Evolutionary conservation across 1,140 invertebrate species (phyloP), one percentile per base, ranked within the genome.

Genomic region (Pachypeltis micranthus): DNA sequence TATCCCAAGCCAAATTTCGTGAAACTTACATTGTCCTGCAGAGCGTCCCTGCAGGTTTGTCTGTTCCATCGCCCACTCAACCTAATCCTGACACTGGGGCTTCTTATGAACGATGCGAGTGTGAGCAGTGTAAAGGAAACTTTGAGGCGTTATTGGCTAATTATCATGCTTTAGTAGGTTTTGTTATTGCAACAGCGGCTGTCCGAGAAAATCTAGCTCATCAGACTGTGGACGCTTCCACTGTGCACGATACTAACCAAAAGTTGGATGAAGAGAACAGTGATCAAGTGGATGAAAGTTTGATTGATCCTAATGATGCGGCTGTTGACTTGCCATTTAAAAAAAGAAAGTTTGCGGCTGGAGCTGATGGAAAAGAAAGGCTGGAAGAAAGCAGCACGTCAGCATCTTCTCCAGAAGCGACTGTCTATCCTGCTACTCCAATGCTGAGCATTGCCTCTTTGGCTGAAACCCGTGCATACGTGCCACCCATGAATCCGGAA

Each of bases 361-460:
- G 4, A 1, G 19, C 47, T 51, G 47, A 51, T 4, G 61, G 26
- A 23, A 57, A 39, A 56, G n/a, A 44, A 44, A 44, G 1, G 24
- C 2, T 19, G 29, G 14, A 10, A 21, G 29, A 26, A 7, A 2
- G 26, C 31, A 59, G 24, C 16, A 59, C 29, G 7, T 27, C 56
- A 2, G 24, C 7, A 24, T 7, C 4, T 25, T 21, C 26, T 2
- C 29, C 7, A 21, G 57, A 64, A 44, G 12, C 29, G 2, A 55
- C 44, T 34, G 7, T 10, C 31, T 64, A 64, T 54, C 63, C 63
- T 24, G 12, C 16, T 23, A 64, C 56, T 24, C 63, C 63, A 2
- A 64, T 64, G 63, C 59, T 64, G 2, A 64, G 63, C 29, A 64
- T 64, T 31, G 63, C 63, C 16, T 25, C 28, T 25, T 28, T 64